Conservation (phyloP, 2,113 vertebrate genomes). For the Python bivittatus region DNA sequence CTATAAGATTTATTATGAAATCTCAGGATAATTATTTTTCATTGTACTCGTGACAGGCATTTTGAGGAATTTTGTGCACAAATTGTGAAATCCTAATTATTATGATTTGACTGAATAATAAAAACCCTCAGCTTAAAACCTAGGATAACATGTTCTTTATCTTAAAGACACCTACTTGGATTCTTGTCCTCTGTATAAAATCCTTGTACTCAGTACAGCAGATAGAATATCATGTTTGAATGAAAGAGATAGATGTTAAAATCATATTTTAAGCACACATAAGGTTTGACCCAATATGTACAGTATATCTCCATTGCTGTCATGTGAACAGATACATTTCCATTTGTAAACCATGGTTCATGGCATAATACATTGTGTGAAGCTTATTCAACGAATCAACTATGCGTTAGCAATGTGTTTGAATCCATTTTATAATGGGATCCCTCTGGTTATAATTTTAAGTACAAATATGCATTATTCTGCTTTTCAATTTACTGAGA, state of each 20-base stretch:
- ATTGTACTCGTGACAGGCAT: conserved; percentile 5
- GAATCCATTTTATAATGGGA: background rate
- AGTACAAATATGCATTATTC: background rate
- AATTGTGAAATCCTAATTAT: conserved; percentile 32
- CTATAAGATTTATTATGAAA: conserved; percentile 21
- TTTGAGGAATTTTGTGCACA: accelerated
- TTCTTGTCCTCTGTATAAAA: background rate
- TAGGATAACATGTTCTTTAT: background rate
- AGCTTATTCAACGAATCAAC: background rate
- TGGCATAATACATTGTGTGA: background rate
- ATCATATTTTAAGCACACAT: background rate
- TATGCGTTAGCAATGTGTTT: background rate
- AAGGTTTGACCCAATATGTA: background rate
- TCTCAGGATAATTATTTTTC: background rate
- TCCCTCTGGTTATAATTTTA: background rate
- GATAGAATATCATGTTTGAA: background rate
- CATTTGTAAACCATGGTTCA: background rate
- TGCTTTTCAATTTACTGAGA: background rate
- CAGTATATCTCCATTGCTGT: background rate
- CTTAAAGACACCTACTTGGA: background rate
- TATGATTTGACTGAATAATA: background rate
- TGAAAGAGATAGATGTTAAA: background rate
- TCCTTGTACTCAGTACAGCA: background rate
- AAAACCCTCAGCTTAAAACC: background rate
- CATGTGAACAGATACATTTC: background rate